A percentile compares a stretch with the other conserved stretches of the same genome.
phyloP scores from a whole-genome alignment of 2,888 invertebrate genomes.

The Allacma fusca region DNA sequence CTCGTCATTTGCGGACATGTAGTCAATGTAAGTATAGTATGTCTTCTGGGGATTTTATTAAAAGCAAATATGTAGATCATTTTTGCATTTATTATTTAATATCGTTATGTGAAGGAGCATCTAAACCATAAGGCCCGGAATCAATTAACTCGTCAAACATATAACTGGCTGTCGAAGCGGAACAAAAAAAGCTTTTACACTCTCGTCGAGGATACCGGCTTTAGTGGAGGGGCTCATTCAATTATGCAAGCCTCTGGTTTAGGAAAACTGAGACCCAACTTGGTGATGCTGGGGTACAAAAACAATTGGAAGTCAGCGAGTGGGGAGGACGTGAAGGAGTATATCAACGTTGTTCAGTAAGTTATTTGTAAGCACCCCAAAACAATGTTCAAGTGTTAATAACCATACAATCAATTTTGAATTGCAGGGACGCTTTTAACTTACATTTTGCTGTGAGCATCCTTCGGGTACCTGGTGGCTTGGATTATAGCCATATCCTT shows the following conservation, averaged over 20 bases:
- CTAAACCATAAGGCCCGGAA: slow-evolving; percentile 73
- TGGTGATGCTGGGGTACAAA: slow-evolving; percentile 89
- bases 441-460: slow-evolving; percentile 87
- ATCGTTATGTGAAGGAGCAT: background rate
- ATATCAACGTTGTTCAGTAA: slow-evolving; percentile 95
- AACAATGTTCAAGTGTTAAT: no score
- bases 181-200: slow-evolving; percentile 91
- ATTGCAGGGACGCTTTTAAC: background rate
- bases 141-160: slow-evolving; percentile 75
- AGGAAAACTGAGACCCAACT: slow-evolving; percentile 94
- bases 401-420: no score
- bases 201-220: slow-evolving; percentile 77
- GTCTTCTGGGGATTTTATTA: background rate
- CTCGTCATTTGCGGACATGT: slow-evolving; percentile 70
- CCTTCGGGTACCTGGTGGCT: slow-evolving; percentile 84
- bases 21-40: background rate
- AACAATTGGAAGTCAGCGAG: slow-evolving; percentile 87
- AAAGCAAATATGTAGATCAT: background rate
- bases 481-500: slow-evolving; percentile 72
- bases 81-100: background rate
- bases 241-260: slow-evolving; percentile 91
- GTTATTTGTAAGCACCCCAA: background rate
- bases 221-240: slow-evolving; percentile 79
- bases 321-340: slow-evolving; percentile 79
- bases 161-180: slow-evolving; percentile 81